Evolutionary conservation across 2,797 vertebrate genomes (phyloP).

Genomic region (Dallia pectoralis): DNA sequence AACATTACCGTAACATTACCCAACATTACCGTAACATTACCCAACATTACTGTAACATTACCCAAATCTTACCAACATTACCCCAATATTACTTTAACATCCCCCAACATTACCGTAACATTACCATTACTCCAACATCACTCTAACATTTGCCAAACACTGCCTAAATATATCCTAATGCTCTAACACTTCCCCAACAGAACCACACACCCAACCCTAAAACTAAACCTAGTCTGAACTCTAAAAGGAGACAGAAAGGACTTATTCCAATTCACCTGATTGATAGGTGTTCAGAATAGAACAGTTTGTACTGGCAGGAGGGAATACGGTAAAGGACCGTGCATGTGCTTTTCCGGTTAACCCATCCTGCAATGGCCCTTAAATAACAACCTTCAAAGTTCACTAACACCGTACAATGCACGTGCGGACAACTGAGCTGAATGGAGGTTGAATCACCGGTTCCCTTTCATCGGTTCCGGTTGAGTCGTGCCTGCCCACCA

Average conservation of each 20-base stretch:
- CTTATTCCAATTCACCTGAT: conserved; percentile 1
- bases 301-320: conserved; percentile 51
- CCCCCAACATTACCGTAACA: too few species aligned
- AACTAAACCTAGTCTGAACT: too few species aligned
- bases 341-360: conserved; percentile 28
- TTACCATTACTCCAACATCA: too few species aligned
- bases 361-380: neutral
- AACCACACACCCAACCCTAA: too few species aligned
- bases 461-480: neutral
- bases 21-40: too few species aligned
- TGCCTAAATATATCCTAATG: too few species aligned
- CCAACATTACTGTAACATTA: too few species aligned
- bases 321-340: conserved; percentile 39
- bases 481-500: neutral
- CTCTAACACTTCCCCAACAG: too few species aligned
- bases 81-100: too few species aligned
- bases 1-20: too few species aligned
- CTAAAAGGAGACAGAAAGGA: neutral
- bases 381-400: neutral
- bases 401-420: neutral
- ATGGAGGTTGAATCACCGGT: conserved; percentile 19
- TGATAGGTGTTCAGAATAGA: conserved; percentile 20
- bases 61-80: too few species aligned
- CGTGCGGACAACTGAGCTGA: neutral
- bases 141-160: too few species aligned